Conservation (phyloP, 2,113 vertebrate species). For the Notechis scutatus region DNA sequence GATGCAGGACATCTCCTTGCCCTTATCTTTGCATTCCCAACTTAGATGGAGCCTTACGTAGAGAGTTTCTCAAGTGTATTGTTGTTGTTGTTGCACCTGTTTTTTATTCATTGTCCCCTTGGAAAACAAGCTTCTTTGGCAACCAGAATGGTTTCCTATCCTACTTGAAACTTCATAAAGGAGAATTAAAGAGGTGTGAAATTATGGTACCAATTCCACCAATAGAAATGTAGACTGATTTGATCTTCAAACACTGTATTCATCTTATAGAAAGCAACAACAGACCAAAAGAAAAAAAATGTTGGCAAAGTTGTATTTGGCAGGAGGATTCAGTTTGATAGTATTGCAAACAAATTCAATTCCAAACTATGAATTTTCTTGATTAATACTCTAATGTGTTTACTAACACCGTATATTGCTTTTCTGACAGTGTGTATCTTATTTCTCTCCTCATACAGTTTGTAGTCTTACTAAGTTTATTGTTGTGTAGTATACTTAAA, state of each 20-base stretch:
- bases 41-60: neutral
- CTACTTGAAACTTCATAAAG: neutral
- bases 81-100: neutral
- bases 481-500: constrained; percentile 10
- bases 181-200: neutral
- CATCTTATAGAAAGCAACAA: neutral
- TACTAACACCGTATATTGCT: neutral
- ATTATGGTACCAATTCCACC: no score
- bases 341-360: neutral
- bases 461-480: neutral
- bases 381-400: neutral
- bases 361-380: neutral
- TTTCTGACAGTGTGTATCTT: neutral
- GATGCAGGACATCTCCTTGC: no score
- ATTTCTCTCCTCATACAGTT: constrained; percentile 1
- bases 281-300: neutral
- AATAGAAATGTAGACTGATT: neutral
- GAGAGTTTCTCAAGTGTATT: neutral
- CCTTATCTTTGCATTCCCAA: neutral
- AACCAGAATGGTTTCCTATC: neutral
- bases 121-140: neutral
- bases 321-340: neutral
- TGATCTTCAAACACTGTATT: neutral
- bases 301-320: neutral
- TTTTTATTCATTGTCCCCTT: neutral